A percentile compares a stretch with the other conserved stretches of the same genome.
phyloP scores from a whole-genome alignment of 92 coral and sea anemone genomes.

The Phymanthus crucifer region DNA sequence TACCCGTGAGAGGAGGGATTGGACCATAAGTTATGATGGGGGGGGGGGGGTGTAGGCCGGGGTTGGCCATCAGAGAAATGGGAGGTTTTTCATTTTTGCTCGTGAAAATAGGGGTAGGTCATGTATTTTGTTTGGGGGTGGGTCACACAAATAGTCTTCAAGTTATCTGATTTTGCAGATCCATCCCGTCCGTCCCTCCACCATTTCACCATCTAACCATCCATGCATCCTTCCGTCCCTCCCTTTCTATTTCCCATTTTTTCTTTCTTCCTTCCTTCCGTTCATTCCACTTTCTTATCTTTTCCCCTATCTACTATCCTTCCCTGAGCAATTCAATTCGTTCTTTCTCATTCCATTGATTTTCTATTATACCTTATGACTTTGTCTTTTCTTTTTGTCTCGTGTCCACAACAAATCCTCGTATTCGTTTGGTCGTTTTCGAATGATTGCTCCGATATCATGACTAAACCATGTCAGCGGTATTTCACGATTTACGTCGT shows the following conservation, averaged over 20 bases:
- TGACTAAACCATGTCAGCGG: not conserved
- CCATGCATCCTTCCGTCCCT: not conserved
- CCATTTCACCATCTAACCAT: not conserved
- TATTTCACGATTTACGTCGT: not conserved
- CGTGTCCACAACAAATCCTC: not conserved
- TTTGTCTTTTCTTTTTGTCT: slow-evolving; percentile 1
- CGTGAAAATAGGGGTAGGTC: too few species aligned
- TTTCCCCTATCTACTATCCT: too few species aligned
- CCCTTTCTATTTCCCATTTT: too few species aligned
- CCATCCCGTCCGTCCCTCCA: not conserved
- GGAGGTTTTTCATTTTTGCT: too few species aligned
- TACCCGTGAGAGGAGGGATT: too few species aligned
- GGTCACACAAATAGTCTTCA: too few species aligned
- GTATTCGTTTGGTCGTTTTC: not conserved
- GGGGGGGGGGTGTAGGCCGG: too few species aligned
- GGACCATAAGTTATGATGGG: too few species aligned
- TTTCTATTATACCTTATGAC: not conserved
- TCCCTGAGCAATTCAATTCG: not conserved
- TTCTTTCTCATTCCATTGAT: not conserved
- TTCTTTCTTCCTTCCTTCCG: too few species aligned
- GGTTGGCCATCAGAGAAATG: too few species aligned
- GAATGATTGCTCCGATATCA: not conserved
- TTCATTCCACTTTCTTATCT: too few species aligned
- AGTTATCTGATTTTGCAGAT: not conserved
- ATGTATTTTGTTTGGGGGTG: too few species aligned